A percentile compares a stretch with the other conserved stretches of the same genome.
These are phyloP conservation scores for honey bee (Apis mellifera) DNA, from an alignment of 1,140 invertebrate species.

Conservation along the genomic window Amel_HAv3.1 CM009940.2:2607001-2607500, in stretches of 20 bases:
- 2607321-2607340: background rate
- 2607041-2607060: background rate
- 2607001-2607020: background rate
- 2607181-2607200: background rate
- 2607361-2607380: background rate
- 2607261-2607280: background rate
- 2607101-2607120: background rate
- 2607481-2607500: too few species aligned
- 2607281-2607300: background rate
- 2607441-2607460: too few species aligned
- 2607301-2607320: background rate
- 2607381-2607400: background rate
- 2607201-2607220: background rate
- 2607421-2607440: too few species aligned
- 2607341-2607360: background rate
- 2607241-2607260: constrained; percentile 2
- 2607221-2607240: background rate
- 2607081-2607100: background rate
- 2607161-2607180: background rate
- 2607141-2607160: background rate
- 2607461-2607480: too few species aligned
- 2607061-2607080: background rate
- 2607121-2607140: background rate
- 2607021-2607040: constrained; percentile 12
- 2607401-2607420: too few species aligned